A percentile compares a stretch with the other conserved stretches of the same genome.
Evolutionary conservation across 2,113 vertebrate species (phyloP).

Genomic region (Proteles cristata): DNA sequence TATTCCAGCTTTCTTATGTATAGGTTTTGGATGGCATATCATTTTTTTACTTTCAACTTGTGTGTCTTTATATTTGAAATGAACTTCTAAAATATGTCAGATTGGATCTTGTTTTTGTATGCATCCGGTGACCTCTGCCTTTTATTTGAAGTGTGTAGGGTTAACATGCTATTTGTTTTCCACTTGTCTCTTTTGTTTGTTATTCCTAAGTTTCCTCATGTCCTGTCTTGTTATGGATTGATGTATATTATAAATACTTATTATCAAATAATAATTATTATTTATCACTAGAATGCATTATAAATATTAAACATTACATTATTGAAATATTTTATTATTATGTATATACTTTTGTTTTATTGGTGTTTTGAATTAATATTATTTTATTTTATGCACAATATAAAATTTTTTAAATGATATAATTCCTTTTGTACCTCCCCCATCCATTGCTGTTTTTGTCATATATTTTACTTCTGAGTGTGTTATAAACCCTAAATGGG

Average conservation of each 20-base stretch:
- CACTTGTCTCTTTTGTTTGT: not conserved
- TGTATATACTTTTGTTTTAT: not conserved
- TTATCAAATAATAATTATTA: not conserved
- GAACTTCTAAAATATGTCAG: not conserved
- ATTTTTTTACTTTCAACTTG: not conserved
- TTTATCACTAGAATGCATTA: not conserved
- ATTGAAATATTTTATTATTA: not conserved
- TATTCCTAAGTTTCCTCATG: not conserved
- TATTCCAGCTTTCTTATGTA: not conserved
- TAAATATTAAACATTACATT: not conserved
- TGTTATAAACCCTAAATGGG: not conserved
- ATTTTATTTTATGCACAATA: not conserved
- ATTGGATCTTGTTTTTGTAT: not conserved
- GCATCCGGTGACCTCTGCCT: not conserved
- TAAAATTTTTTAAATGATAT: not conserved
- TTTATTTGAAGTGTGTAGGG: not conserved
- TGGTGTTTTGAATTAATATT: not conserved
- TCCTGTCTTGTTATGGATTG: not conserved
- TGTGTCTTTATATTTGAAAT: not conserved
- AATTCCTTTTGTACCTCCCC: not conserved
- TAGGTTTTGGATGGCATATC: not conserved
- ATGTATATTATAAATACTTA: not conserved
- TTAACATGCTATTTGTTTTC: not conserved
- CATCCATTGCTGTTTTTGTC: not conserved
- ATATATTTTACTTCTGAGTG: not conserved